Conservation (phyloP, 2,888 invertebrate genomes). For the Minunthozetes semirufus region DNA sequence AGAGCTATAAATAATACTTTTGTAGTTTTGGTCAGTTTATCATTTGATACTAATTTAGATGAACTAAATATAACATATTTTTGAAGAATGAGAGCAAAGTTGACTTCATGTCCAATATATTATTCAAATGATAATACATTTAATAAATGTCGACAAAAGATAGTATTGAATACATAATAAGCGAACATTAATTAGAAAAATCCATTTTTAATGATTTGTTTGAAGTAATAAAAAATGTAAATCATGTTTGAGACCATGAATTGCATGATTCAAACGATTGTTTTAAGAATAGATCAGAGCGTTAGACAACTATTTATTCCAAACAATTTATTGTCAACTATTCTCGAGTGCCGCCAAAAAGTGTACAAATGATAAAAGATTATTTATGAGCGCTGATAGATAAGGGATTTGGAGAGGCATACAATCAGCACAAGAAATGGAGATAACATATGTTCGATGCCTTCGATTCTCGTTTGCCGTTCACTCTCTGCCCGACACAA, state of each 20-base stretch:
- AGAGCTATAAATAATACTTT: background rate
- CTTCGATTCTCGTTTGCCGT: background rate
- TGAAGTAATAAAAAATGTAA: background rate
- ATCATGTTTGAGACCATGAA: background rate
- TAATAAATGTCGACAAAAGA: slow-evolving; percentile 27
- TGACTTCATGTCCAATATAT: slow-evolving; percentile 15
- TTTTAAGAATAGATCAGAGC: background rate
- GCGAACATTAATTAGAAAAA: slow-evolving; percentile 9
- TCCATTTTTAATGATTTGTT: slow-evolving; percentile 20
- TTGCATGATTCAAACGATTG: slow-evolving; percentile 17
- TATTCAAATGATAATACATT: slow-evolving; percentile 14
- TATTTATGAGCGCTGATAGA: slow-evolving; percentile 29
- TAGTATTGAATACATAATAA: slow-evolving; percentile 17
- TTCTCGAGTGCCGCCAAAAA: slow-evolving; percentile 15
- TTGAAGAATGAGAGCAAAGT: slow-evolving; percentile 10
- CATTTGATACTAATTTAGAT: background rate
- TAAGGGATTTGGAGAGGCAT: slow-evolving; percentile 15
- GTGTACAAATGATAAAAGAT: slow-evolving; percentile 31
- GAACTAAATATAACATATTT: background rate
- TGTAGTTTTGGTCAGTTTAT: background rate
- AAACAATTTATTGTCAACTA: slow-evolving; percentile 30
- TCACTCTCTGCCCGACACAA: background rate
- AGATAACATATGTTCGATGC: slow-evolving; percentile 23
- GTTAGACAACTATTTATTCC: slow-evolving; percentile 20
- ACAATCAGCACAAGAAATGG: background rate